Base-by-base conservation (phyloP, 2,797 vertebrate species). In the Coracias cyanogaster region DNA sequence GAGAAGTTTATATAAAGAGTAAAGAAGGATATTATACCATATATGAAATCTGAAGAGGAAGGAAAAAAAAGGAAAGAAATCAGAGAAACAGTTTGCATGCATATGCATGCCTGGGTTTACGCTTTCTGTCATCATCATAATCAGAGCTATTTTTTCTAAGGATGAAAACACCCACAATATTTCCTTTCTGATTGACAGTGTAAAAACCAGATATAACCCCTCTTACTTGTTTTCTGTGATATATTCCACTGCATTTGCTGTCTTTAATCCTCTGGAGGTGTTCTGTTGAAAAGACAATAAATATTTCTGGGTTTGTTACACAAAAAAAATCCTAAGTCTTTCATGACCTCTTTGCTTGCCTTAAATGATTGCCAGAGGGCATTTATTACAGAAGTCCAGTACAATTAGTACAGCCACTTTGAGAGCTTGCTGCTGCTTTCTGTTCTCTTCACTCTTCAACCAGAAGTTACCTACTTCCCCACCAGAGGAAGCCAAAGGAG, bases 191-290 rank as follows among this genome's bases (percentile, higher is more conserved):
- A 91, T 0, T 94, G 89, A 81, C 84, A 83, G 82, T 31, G n/a
- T 60, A 49, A 83, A 91, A 91, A 33, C 0, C 58, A 91, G 65
- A 31, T 67, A 46, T 49, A 71, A 39, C 35, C 21, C 4, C 22
- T 82, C 97, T 97, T 97, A 99, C 99, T 98, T 98, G 82, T 91
- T 52, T 24, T 82, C 96, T 12, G 99, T 99, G 60, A 99, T 98
- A 66, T 94, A 96, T 82, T 99, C 99, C 37, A 96, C 92, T 0
- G 92, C 89, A 64, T 97, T 98, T 24, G 97, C 95, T 0, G 99
- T 98, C 96, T 98, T 99, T 83, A 99, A 98, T 93, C 99, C 99
- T 11, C 26, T 86, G 85, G 84, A 98, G 86, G 95, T 98, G 77
- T 98, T 98, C 99, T 99, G 95, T 41, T 85, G 78, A 91, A 94